These are phyloP conservation scores for Psittacula echo DNA, from an alignment of 2,797 vertebrate species.

Conservation along the genomic window DNA sequence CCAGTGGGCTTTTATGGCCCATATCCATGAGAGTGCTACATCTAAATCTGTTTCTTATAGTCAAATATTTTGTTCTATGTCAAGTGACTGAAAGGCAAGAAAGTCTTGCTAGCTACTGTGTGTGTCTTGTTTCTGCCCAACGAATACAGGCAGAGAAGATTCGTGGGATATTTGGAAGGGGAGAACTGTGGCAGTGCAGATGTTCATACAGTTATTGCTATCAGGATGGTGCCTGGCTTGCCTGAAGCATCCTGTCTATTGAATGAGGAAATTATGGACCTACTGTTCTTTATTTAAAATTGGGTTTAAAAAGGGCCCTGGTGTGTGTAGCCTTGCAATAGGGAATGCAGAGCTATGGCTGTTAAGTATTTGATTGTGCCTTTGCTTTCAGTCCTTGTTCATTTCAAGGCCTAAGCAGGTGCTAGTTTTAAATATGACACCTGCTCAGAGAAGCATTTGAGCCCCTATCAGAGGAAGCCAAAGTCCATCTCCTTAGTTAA, in stretches of 20 bases:
- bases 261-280: neutral
- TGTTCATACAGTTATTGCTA: neutral
- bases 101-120: neutral
- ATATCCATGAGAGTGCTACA: neutral
- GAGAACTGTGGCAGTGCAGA: neutral
- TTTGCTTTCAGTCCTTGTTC: neutral
- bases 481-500: neutral
- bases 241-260: neutral
- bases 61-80: neutral
- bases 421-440: neutral
- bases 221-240: neutral
- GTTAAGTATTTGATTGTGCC: neutral
- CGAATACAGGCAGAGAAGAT: neutral
- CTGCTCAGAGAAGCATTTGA: neutral
- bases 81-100: neutral
- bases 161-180: neutral
- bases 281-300: slow-evolving; percentile 17
- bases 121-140: neutral
- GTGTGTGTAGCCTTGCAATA: neutral
- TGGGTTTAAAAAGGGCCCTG: neutral
- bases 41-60: neutral
- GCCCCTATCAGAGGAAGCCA: neutral
- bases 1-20: neutral
- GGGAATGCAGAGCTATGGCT: neutral
- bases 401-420: neutral